Evolutionary conservation across 2,113 vertebrate genomes (phyloP), one percentile per base, ranked within the genome.

Genomic region (Syngnathus floridae): DNA sequence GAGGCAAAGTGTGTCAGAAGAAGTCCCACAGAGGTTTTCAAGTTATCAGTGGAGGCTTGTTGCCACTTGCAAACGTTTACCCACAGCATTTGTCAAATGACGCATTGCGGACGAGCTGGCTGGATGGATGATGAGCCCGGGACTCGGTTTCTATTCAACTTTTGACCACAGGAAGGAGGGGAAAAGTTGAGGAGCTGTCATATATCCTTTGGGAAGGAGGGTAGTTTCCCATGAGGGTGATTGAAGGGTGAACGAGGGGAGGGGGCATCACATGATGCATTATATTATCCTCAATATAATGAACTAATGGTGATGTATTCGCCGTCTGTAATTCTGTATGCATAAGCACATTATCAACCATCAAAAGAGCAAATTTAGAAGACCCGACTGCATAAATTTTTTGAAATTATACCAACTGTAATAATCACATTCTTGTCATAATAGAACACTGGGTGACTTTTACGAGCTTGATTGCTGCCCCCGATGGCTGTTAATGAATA

Each of bases 11-110:
- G 37, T 60, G 58, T 40, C n/a, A 41, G 7, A 61, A 22, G 38
- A 40, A 40, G 21, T 26, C n/a, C 38, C n/a, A 43, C 6, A 26
- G 40, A 22, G 59, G 17, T 43, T 60, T 60, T 60, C 19, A 26
- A 43, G n/a, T 70, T 46, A 75, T 74, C 66, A 65, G 64, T 75
- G 71, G 52, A 72, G 52, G 58, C 38, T 65, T 68, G 52, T 64
- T 72, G 66, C 21, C 69, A 56, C 9, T 36, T 26, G 71, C 43
- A 66, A 78, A 71, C 58, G 26, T 72, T 55, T 41, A 58, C 71
- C 80, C 67, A 0, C 79, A 77, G 72, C 80, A 68, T 68, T 77
- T 73, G 70, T 69, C 70, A 58, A 68, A 80, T 84, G 83, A 85
- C 69, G 70, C 81, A 81, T 57, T 78, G 72, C 75, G 76, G 77